Conservation (phyloP, 2,888 invertebrate genomes). For the Ophion slaviceki region DNA sequence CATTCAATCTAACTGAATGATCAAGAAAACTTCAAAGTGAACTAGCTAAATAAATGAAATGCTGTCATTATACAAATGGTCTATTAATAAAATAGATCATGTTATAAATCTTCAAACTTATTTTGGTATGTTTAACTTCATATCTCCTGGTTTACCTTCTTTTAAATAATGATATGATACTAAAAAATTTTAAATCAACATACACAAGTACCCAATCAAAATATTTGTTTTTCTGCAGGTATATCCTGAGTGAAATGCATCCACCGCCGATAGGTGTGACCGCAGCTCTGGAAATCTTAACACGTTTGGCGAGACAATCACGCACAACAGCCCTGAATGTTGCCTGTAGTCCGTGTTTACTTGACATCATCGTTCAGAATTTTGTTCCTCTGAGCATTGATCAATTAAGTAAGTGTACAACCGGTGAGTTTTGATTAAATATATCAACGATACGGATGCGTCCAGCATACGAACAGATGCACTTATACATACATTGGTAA, state of each 20-base stretch:
- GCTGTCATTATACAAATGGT: neutral
- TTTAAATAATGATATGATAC: neutral
- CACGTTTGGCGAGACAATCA: constrained; percentile 91
- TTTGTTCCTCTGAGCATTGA: constrained; percentile 85
- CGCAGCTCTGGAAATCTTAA: constrained; percentile 91
- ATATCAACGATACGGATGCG: too few species aligned
- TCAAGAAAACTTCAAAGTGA: too few species aligned
- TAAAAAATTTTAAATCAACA: too few species aligned
- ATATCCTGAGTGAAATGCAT: constrained; percentile 89
- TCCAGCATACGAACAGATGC: neutral
- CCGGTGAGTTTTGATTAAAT: neutral
- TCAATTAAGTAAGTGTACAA: constrained; percentile 69
- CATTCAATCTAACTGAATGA: too few species aligned
- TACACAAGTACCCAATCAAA: neutral
- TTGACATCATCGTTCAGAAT: constrained; percentile 86
- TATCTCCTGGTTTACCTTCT: too few species aligned
- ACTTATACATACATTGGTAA: neutral
- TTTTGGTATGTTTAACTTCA: too few species aligned
- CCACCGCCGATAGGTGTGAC: constrained; percentile 90
- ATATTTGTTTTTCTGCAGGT: constrained; percentile 84
- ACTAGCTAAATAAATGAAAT: too few species aligned
- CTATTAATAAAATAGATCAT: neutral
- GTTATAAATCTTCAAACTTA: neutral
- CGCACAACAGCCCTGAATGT: constrained; percentile 87
- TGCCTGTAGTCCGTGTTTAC: constrained; percentile 87